Evolutionary conservation across 2,888 invertebrate species (phyloP).

Genomic region (Timema podura): DNA sequence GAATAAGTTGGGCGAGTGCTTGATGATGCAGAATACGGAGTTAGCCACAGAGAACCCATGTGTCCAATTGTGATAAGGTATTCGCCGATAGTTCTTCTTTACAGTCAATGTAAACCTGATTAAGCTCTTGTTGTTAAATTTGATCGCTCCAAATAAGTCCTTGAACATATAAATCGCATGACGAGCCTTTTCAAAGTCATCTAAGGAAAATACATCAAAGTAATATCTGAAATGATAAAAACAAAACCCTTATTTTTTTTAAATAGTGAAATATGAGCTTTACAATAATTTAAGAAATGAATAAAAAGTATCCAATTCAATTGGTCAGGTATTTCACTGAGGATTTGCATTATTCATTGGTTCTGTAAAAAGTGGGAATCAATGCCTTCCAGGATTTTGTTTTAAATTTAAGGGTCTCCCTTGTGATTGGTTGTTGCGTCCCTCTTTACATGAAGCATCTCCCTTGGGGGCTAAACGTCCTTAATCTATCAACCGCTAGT

Average conservation of each 20-base stretch:
- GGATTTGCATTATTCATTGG: not conserved
- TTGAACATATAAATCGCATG: constrained; percentile 72
- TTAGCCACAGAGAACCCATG: constrained; percentile 86
- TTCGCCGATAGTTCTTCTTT: constrained; percentile 76
- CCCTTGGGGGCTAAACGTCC: too few relatives aligned
- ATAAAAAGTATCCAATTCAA: not conserved
- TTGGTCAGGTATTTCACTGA: not conserved
- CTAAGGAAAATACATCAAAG: constrained; percentile 67
- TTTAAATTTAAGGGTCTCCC: too few relatives aligned
- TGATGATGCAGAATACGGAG: constrained; percentile 72
- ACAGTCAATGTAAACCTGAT: constrained; percentile 74
- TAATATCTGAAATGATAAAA: constrained; percentile 50
- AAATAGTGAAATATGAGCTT: not conserved
- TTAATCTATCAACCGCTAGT: too few relatives aligned
- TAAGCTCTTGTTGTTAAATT: constrained; percentile 65
- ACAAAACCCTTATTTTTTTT: not conserved
- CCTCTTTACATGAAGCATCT: too few relatives aligned
- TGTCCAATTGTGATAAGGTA: constrained; percentile 85
- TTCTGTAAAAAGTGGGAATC: too few relatives aligned
- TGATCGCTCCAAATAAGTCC: constrained; percentile 61
- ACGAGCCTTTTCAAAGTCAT: constrained; percentile 67
- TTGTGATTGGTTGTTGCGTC: too few relatives aligned
- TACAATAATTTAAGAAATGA: not conserved
- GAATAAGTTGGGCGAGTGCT: constrained; percentile 53
- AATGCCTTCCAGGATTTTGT: too few relatives aligned